Percentiles rank a stretch among this genome's conserved stretches.
These are phyloP conservation scores for Phortica magna DNA, from an alignment of 2,888 invertebrate species.

Conservation along the genomic window DNA sequence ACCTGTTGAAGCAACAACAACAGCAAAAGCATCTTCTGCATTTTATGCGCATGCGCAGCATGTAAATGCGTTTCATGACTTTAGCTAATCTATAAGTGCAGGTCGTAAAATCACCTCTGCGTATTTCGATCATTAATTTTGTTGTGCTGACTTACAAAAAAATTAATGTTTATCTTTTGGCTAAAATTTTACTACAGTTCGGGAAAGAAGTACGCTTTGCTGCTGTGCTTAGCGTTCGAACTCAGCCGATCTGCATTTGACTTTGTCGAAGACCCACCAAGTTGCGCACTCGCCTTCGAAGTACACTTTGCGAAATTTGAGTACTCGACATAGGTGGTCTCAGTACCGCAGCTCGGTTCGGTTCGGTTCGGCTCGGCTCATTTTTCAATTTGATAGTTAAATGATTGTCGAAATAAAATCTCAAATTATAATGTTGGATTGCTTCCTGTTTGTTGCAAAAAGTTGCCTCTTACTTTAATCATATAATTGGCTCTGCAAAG, in stretches of 20 bases:
- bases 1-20: constrained; percentile 2
- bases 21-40: constrained; percentile 24
- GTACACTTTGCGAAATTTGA: constrained; percentile 20
- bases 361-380: not conserved
- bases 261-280: constrained; percentile 19
- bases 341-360: too few relatives aligned
- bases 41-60: constrained; percentile 45
- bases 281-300: not conserved
- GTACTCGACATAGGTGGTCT: constrained; percentile 22
- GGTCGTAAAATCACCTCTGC: constrained; percentile 61
- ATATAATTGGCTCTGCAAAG: constrained; percentile 64
- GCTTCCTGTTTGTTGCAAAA: constrained; percentile 24
- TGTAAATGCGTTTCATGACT: constrained; percentile 53
- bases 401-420: constrained; percentile 49
- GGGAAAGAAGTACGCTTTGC: not conserved
- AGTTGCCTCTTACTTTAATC: constrained; percentile 49
- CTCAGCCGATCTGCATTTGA: constrained; percentile 23
- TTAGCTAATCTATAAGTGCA: constrained; percentile 57
- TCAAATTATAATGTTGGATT: constrained; percentile 48
- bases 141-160: not conserved
- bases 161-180: constrained; percentile 25
- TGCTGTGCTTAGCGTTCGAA: constrained; percentile 4
- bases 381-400: constrained; percentile 24
- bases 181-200: not conserved
- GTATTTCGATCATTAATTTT: constrained; percentile 67